phyloP scores from a whole-genome alignment of 2,888 invertebrate species.

The Lepidonotus clava region DNA sequence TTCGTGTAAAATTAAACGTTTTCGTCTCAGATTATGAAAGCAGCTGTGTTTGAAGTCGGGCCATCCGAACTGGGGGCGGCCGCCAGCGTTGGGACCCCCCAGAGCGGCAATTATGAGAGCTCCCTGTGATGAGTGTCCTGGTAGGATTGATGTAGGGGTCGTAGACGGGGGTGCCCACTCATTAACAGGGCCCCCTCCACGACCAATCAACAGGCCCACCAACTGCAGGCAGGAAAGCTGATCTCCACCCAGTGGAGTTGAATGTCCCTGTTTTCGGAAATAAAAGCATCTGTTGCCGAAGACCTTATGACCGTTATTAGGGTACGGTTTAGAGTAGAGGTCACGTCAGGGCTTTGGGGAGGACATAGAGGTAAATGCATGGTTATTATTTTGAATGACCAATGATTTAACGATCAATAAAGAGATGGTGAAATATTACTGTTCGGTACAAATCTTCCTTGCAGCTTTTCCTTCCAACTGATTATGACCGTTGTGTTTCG shows the following conservation, averaged over 20 bases:
- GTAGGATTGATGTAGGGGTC: constrained; percentile 1
- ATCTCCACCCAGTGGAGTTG: background rate
- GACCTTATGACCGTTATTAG: background rate
- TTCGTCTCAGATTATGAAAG: constrained; percentile 28
- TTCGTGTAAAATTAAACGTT: constrained; percentile 21
- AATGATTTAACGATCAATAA: too few species aligned
- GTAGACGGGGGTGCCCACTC: background rate
- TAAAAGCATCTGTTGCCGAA: background rate
- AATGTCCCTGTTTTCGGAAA: background rate
- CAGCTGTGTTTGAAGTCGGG: constrained; percentile 51
- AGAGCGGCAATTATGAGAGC: background rate
- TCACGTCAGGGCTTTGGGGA: background rate
- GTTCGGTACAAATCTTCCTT: too few species aligned
- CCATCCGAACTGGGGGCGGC: background rate
- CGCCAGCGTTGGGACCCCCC: constrained; percentile 12
- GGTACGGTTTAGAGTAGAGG: background rate
- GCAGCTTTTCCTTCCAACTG: too few species aligned
- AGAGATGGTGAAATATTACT: too few species aligned
- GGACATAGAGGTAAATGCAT: background rate
- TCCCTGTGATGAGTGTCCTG: constrained; percentile 1
- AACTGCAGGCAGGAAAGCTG: background rate
- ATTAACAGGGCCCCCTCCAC: background rate
- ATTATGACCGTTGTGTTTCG: too few species aligned
- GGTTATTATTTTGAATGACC: too few species aligned
- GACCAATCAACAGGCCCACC: background rate